Evolutionary conservation across 2,797 vertebrate genomes (phyloP), one percentile per base, ranked within the genome.

Genomic region (Notolabrus celidotus): DNA sequence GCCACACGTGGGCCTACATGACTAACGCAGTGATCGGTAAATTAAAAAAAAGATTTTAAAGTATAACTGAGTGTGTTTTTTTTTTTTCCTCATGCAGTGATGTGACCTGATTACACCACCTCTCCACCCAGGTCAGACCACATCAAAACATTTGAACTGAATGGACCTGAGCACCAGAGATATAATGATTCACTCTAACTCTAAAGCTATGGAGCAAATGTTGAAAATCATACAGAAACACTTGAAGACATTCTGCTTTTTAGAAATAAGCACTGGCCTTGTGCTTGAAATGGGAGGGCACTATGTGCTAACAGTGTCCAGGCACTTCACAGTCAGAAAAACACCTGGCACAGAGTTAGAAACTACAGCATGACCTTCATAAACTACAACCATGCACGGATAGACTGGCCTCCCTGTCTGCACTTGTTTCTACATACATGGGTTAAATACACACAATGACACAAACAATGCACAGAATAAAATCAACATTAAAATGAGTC

Each of bases 371-470:
- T 86, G 77, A 74, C 74, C 43, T 64, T 81, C 43, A 79, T 83
- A 71, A 88, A 81, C 86, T 92, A 92, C 76, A 87, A 90, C 74
- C 89, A 92, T 93, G 92, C 90, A 88, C 51, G 22, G 62, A 85
- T 85, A 83, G 77, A 80, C 72, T 68, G 86, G 72, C 89, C 80
- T 82, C 72, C 77, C 62, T 43, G 52, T 78, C 80, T 76, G 77
- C 85, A 83, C 80, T 64, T 29, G 17, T 55, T 87, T 88, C 88
- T 91, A 93, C 82, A 85, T 60, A 84, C 53, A 71, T 55, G 62
- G 84, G 83, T 85, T 86, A 88, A 88, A 88, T 84, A 85, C 88
- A 85, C 85, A 89, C 73, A 84, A 79, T 86, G 78, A 93, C 87
- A 90, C 78, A 89, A 89, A 89, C 74, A 58, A 86, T 84, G 88